Conservation (phyloP, 1,140 invertebrate genomes). For the Nixonia krombeini region DNA sequence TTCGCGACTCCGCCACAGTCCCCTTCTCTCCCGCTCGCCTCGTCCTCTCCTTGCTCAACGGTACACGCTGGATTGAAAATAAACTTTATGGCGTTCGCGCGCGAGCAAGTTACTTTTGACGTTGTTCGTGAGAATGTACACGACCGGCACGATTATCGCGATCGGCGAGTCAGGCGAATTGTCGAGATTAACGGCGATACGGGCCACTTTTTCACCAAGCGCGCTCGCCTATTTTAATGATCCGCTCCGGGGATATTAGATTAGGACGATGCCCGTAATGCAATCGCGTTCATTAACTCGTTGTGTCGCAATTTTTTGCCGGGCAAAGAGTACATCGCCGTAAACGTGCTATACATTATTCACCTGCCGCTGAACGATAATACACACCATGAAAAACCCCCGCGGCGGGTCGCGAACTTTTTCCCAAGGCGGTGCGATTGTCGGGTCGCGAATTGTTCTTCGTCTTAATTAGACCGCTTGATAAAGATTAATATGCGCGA, state of each 20-base stretch:
- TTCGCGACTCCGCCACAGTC: conserved; percentile 38
- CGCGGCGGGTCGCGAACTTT: no score
- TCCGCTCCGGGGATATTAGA: conserved; percentile 14
- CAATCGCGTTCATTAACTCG: conserved; percentile 28
- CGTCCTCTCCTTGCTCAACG: conserved; percentile 49
- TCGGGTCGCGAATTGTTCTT: no score
- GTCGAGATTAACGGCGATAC: conserved; percentile 54
- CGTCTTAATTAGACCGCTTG: no score
- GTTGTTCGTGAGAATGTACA: conserved; percentile 55
- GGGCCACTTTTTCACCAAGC: conserved; percentile 42
- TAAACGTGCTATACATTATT: background rate
- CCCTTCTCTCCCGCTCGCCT: conserved; percentile 26
- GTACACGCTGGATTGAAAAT: conserved; percentile 55
- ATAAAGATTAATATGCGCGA: no score
- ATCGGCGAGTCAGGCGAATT: conserved; percentile 47
- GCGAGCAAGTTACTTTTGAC: conserved; percentile 48
- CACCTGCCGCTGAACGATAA: no score
- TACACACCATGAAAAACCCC: background rate
- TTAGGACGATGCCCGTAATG: conserved; percentile 23
- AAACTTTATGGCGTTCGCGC: conserved; percentile 50
- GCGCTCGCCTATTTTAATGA: conserved; percentile 39
- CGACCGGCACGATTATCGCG: conserved; percentile 56
- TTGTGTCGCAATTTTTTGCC: conserved; percentile 9
- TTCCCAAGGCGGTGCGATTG: background rate
- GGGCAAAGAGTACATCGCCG: background rate